Evolutionary conservation across 2,797 vertebrate genomes (phyloP).

Genomic region (Sebastes steindachneri): DNA sequence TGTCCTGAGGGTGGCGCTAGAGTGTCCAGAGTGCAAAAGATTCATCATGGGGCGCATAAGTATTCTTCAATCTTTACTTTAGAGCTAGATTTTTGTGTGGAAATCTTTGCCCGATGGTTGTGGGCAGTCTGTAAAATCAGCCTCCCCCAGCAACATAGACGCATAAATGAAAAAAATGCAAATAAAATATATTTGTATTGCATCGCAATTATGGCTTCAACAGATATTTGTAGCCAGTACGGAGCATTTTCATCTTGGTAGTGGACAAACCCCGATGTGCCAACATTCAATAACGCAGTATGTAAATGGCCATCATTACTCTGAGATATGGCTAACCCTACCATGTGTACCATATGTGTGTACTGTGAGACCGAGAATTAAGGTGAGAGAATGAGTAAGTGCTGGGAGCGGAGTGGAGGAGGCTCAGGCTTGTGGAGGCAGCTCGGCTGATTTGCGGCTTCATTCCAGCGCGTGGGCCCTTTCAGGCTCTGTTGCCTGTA

Average conservation of each 20-base stretch:
- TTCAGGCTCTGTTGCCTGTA: slow-evolving; percentile 69
- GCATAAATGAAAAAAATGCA: not conserved
- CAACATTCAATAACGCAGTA: not conserved
- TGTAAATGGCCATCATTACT: slow-evolving; percentile 8
- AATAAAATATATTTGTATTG: not conserved
- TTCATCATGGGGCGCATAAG: not conserved
- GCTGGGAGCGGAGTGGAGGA: slow-evolving; percentile 65
- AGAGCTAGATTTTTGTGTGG: not conserved
- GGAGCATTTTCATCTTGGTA: not conserved
- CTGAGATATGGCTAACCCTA: not conserved
- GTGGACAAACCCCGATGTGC: not conserved
- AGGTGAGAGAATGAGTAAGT: slow-evolving; percentile 68
- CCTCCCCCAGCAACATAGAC: not conserved
- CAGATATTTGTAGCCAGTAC: not conserved
- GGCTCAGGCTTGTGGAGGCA: slow-evolving; percentile 69
- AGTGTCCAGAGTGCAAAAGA: not conserved
- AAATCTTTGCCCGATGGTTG: too few species aligned
- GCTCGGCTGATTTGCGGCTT: slow-evolving; percentile 70
- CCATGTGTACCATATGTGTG: slow-evolving; percentile 20
- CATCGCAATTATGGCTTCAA: not conserved
- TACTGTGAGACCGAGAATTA: not conserved
- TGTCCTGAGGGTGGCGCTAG: not conserved
- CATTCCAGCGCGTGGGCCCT: slow-evolving; percentile 73
- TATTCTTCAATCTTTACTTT: not conserved
- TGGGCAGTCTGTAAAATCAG: not conserved